Percentiles rank a stretch among this genome's conserved stretches.
Evolutionary conservation across 2,888 invertebrate genomes (phyloP).

Genomic region (Nemotelus nigrinus): DNA sequence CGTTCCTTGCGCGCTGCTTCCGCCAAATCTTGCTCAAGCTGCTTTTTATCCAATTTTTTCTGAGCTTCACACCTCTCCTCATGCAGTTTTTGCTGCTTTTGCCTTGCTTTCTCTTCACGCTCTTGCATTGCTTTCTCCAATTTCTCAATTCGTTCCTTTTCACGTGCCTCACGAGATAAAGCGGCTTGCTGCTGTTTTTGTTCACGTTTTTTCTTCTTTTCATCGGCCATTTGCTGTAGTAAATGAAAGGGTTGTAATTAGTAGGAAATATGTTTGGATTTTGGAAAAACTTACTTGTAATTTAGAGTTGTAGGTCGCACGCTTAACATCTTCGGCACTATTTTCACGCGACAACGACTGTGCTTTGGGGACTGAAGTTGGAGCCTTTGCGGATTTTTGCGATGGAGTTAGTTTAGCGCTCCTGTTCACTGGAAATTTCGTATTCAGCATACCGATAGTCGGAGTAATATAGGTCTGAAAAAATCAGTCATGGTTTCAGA

Average conservation of each 20-base stretch:
- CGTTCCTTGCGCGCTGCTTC: slow-evolving; percentile 58
- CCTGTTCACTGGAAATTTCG: slow-evolving; percentile 60
- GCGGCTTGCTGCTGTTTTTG: slow-evolving; percentile 62
- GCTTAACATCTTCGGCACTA: slow-evolving; percentile 62
- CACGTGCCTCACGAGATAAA: slow-evolving; percentile 61
- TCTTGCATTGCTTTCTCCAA: slow-evolving; percentile 60
- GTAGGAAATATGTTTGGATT: neutral
- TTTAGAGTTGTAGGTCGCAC: slow-evolving; percentile 54
- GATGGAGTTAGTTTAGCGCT: slow-evolving; percentile 57
- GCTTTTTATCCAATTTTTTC: slow-evolving; percentile 51
- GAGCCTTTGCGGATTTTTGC: slow-evolving; percentile 50
- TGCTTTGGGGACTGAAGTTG: slow-evolving; percentile 50
- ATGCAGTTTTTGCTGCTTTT: slow-evolving; percentile 54
- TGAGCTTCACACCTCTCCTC: slow-evolving; percentile 45
- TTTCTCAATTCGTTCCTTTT: slow-evolving; percentile 62
- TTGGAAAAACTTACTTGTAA: slow-evolving; percentile 49
- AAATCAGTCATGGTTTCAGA: neutral
- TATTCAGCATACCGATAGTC: slow-evolving; percentile 50
- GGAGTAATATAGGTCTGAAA: slow-evolving; percentile 47
- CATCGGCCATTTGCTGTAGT: slow-evolving; percentile 58
- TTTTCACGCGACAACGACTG: slow-evolving; percentile 60
- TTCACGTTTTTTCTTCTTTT: slow-evolving; percentile 62
- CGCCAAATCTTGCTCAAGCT: slow-evolving; percentile 51
- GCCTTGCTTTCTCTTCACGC: slow-evolving; percentile 61
- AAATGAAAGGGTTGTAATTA: neutral